These are phyloP conservation scores for Meta bourneti DNA, from an alignment of 2,888 invertebrate species.

Conservation along the genomic window DNA sequence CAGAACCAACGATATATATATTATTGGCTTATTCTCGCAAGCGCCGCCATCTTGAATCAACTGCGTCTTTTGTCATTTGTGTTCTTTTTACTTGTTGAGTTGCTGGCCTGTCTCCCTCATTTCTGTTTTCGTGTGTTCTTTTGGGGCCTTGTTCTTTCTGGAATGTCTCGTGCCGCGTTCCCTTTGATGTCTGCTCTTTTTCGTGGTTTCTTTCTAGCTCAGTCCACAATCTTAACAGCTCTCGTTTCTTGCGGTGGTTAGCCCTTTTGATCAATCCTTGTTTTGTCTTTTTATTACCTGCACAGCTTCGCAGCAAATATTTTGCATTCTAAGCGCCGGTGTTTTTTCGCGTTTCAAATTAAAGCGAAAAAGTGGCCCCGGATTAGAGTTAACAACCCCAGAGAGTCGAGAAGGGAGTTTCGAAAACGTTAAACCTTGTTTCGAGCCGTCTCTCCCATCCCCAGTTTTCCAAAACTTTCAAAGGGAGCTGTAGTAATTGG, in stretches of 20 bases:
- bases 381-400: too few species aligned
- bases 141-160: constrained; percentile 34
- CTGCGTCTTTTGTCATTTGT: constrained; percentile 35
- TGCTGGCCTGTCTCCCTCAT: not conserved
- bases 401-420: too few species aligned
- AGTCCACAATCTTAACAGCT: not conserved
- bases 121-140: not conserved
- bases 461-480: too few species aligned
- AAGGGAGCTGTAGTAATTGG: too few species aligned
- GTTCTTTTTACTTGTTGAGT: constrained; percentile 51
- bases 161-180: constrained; percentile 28
- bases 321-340: not conserved
- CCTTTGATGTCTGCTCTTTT: constrained; percentile 36
- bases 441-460: too few species aligned
- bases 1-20: constrained; percentile 17
- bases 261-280: not conserved
- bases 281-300: not conserved
- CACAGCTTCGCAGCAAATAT: not conserved
- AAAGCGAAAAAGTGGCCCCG: not conserved
- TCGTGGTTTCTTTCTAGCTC: not conserved
- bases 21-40: constrained; percentile 28
- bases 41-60: constrained; percentile 20
- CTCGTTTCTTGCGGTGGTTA: not conserved
- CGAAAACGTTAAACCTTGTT: too few species aligned
- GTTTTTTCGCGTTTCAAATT: not conserved